These are phyloP conservation scores for Tachuris rubrigastra DNA, from an alignment of 2,113 vertebrate species.

Conservation along the genomic window DNA sequence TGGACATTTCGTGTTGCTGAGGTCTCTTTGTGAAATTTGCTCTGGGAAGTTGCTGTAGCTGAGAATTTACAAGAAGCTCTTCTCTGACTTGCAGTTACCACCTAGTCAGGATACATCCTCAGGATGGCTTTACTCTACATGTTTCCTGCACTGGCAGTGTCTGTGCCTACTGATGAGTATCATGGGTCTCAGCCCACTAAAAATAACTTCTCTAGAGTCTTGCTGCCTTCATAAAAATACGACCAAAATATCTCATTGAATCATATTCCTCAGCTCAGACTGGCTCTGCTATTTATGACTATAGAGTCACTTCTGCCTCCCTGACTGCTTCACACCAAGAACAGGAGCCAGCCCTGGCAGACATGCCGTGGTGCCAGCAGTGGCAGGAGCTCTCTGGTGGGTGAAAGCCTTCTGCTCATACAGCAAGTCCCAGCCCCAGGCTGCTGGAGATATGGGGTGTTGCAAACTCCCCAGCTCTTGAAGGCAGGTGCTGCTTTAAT, in stretches of 20 bases:
- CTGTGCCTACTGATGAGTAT: not conserved
- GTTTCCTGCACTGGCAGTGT: not conserved
- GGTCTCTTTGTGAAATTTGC: not conserved
- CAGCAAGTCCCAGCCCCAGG: fast-evolving
- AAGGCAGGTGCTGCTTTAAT: not conserved
- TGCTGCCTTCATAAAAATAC: conserved; percentile 7
- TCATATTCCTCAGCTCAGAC: conserved; percentile 10
- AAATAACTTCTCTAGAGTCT: conserved; percentile 20
- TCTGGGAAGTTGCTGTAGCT: not conserved
- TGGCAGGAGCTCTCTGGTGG: not conserved
- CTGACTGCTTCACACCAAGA: not conserved
- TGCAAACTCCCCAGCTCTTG: not conserved
- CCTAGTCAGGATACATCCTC: not conserved
- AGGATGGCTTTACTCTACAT: not conserved
- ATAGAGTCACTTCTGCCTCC: not conserved
- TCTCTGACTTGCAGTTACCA: not conserved
- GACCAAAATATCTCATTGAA: conserved; percentile 21
- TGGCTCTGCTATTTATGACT: conserved; percentile 12
- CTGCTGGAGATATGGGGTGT: not conserved
- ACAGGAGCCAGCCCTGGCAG: not conserved
- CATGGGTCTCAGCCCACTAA: conserved; percentile 6
- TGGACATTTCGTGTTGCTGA: not conserved
- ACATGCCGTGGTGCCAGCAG: not conserved
- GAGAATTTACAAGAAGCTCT: not conserved
- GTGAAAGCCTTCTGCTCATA: not conserved